Conservation (phyloP, 2,888 invertebrate genomes). For the Epistrophe eligans region DNA sequence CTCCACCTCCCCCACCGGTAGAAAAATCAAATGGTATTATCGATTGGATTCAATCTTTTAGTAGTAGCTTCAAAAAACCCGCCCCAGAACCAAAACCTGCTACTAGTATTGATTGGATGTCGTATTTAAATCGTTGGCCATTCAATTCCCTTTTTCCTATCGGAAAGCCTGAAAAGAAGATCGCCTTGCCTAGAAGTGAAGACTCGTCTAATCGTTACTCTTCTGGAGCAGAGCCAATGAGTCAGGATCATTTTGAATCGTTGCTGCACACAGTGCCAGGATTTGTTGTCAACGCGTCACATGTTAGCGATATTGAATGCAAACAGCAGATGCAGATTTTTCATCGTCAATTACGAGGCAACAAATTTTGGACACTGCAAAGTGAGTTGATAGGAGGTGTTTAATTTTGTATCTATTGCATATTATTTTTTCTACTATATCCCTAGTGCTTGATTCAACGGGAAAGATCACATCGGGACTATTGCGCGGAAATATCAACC, state of each 20-base stretch:
- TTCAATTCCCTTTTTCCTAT: constrained; percentile 81
- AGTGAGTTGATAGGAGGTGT: constrained; percentile 85
- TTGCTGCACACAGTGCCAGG: constrained; percentile 88
- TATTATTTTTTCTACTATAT: background rate
- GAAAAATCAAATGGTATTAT: constrained; percentile 79
- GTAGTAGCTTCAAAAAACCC: constrained; percentile 73
- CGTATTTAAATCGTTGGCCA: constrained; percentile 82
- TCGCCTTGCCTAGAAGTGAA: constrained; percentile 70
- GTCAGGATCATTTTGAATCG: constrained; percentile 85
- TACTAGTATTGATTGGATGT: constrained; percentile 77
- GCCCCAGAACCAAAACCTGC: constrained; percentile 58
- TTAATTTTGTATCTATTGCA: background rate
- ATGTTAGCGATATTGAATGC: constrained; percentile 87
- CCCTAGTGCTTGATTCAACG: constrained; percentile 88
- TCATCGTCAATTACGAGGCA: constrained; percentile 87
- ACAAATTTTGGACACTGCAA: constrained; percentile 89
- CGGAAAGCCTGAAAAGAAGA: constrained; percentile 77
- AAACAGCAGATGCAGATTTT: constrained; percentile 89
- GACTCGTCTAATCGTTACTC: constrained; percentile 14
- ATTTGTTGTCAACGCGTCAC: constrained; percentile 88
- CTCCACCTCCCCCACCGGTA: constrained; percentile 7
- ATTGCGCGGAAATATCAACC: constrained; percentile 89
- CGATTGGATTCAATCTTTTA: constrained; percentile 81
- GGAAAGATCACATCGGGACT: constrained; percentile 89
- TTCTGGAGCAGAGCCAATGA: constrained; percentile 77